Conservation (phyloP, 2,888 invertebrate genomes). For the Crepidodera aurea region DNA sequence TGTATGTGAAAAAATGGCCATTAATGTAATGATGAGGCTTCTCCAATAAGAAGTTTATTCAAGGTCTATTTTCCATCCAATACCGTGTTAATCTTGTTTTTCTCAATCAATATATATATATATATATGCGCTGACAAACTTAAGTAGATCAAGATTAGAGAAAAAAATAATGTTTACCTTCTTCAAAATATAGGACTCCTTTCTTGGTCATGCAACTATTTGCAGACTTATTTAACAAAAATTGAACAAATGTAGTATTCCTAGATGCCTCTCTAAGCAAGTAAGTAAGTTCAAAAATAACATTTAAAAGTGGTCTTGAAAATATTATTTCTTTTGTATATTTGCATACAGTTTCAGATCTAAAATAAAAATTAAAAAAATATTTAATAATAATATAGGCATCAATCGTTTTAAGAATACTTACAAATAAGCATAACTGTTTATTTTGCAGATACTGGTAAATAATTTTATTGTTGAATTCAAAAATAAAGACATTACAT, state of each 20-base stretch:
- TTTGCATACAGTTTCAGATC: slow-evolving; percentile 37
- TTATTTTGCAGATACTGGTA: slow-evolving; percentile 39
- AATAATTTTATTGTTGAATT: slow-evolving; percentile 43
- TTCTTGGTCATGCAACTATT: slow-evolving; percentile 32
- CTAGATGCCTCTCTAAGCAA: slow-evolving; percentile 44
- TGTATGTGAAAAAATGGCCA: too few species aligned
- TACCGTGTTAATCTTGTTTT: too few species aligned
- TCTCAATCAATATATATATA: too few species aligned
- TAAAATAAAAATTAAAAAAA: too few species aligned
- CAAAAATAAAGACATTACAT: slow-evolving; percentile 43
- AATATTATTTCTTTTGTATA: slow-evolving; percentile 45
- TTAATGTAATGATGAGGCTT: too few species aligned
- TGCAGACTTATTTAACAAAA: slow-evolving; percentile 46
- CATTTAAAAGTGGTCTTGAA: slow-evolving; percentile 39
- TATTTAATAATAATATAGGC: too few species aligned
- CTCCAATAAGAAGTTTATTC: too few species aligned
- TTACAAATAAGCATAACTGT: slow-evolving; percentile 38
- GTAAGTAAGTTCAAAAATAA: slow-evolving; percentile 42
- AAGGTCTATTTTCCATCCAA: too few species aligned
- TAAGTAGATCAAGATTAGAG: too few species aligned
- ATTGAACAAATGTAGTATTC: slow-evolving; percentile 43
- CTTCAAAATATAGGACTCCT: slow-evolving; percentile 47
- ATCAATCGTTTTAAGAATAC: slow-evolving; percentile 19
- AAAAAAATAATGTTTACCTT: too few species aligned
- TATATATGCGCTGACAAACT: too few species aligned